Evolutionary conservation across 2,113 vertebrate genomes (phyloP).

Genomic region (Raphicerus campestris): DNA sequence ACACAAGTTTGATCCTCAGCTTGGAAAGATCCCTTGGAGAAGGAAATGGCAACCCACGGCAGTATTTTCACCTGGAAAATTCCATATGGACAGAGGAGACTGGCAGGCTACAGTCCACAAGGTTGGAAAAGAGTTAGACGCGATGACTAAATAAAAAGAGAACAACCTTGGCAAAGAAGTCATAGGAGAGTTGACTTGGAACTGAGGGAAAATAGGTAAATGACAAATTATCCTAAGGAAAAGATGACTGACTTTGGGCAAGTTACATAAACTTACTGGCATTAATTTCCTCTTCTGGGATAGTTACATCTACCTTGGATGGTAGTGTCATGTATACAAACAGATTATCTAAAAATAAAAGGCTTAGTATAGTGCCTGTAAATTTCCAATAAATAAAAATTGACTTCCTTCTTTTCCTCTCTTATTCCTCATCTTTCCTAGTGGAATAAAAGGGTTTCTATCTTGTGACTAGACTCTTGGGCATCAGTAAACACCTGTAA

Average conservation of each 20-base stretch:
- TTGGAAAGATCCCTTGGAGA: background rate
- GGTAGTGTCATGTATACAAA: background rate
- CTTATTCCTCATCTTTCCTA: background rate
- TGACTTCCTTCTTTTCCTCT: background rate
- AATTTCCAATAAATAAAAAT: background rate
- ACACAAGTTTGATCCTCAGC: background rate
- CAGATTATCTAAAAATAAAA: background rate
- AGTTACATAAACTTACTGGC: background rate
- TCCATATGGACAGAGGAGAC: background rate
- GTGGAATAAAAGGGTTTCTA: background rate
- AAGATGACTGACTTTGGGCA: background rate
- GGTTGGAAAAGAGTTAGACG: background rate
- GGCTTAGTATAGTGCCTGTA: background rate
- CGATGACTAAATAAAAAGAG: background rate
- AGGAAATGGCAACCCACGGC: background rate
- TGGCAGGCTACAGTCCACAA: background rate
- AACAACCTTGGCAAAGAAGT: background rate
- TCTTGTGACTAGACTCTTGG: background rate
- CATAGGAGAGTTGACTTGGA: background rate
- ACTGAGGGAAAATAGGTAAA: background rate
- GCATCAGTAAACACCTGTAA: background rate
- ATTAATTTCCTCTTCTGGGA: background rate
- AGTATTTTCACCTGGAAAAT: background rate
- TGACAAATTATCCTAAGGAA: background rate
- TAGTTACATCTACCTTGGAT: background rate